Conservation (phyloP, 2,888 invertebrate genomes). For the Amphipyra tragopoginis region DNA sequence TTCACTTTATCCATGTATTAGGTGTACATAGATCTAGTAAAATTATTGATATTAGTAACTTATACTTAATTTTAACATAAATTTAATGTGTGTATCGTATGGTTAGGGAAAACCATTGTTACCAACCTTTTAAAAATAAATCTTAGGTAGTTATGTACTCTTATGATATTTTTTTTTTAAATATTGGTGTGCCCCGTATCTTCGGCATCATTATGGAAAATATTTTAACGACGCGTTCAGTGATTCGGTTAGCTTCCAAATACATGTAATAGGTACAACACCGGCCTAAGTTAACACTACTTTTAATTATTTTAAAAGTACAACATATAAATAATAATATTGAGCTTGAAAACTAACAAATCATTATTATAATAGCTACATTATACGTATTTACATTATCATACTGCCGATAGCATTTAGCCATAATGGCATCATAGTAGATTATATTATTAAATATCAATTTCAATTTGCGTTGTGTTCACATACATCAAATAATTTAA, state of each 20-base stretch:
- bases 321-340: background rate
- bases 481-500: slow-evolving; percentile 7
- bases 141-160: slow-evolving; percentile 28
- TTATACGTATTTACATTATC: slow-evolving; percentile 3
- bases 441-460: background rate
- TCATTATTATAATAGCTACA: background rate
- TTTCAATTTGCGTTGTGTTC: slow-evolving; percentile 22
- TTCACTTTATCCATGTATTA: slow-evolving; percentile 16
- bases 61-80: slow-evolving; percentile 13
- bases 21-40: slow-evolving; percentile 36
- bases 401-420: slow-evolving; percentile 53
- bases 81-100: slow-evolving; percentile 11
- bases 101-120: slow-evolving; percentile 41
- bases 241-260: too few species aligned
- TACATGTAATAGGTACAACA: too few species aligned
- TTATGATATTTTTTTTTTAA: slow-evolving; percentile 20
- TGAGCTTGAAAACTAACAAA: slow-evolving; percentile 19
- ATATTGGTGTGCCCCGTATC: background rate
- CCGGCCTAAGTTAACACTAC: slow-evolving; percentile 2
- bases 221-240: too few species aligned
- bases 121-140: slow-evolving; percentile 37
- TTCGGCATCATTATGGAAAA: too few species aligned
- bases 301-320: slow-evolving; percentile 5
- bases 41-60: slow-evolving; percentile 30
- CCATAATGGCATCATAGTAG: slow-evolving; percentile 21